A percentile compares a stretch with the other conserved stretches of the same genome.
Conservation (phyloP, 2,113 vertebrate genomes). For the Oreotragus oreotragus region DNA sequence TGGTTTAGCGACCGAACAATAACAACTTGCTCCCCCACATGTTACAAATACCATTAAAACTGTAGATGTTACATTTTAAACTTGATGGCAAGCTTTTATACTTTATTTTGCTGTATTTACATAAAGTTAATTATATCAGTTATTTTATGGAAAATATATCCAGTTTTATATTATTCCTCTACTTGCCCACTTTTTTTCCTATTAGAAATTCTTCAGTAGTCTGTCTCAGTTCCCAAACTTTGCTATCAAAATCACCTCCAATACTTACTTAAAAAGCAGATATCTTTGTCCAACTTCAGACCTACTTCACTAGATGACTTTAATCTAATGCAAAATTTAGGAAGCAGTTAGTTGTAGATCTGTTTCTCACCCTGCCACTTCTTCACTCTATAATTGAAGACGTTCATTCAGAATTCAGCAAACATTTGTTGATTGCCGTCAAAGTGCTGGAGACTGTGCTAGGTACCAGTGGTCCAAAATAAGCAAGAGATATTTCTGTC, state of each 20-base stretch:
- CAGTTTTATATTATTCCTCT: neutral
- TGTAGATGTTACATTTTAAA: neutral
- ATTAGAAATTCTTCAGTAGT: neutral
- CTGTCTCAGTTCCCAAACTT: neutral
- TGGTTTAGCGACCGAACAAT: neutral
- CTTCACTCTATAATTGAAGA: neutral
- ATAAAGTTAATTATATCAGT: neutral
- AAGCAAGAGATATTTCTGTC: neutral
- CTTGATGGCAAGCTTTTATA: neutral
- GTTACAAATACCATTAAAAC: neutral
- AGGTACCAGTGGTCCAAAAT: neutral
- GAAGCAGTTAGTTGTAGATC: neutral
- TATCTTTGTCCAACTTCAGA: neutral
- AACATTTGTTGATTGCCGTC: neutral
- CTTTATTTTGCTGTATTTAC: neutral
- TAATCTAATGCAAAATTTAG: neutral
- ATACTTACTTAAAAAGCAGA: neutral
- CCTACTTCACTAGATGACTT: neutral
- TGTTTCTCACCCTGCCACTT: neutral
- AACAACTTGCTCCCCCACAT: neutral
- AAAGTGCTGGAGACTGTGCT: neutral
- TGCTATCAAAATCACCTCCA: neutral
- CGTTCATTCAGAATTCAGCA: neutral
- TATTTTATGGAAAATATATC: constrained; percentile 24
- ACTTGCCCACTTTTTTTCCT: neutral